Conservation (phyloP, 2,113 vertebrate species). For the Dinomys branickii region DNA sequence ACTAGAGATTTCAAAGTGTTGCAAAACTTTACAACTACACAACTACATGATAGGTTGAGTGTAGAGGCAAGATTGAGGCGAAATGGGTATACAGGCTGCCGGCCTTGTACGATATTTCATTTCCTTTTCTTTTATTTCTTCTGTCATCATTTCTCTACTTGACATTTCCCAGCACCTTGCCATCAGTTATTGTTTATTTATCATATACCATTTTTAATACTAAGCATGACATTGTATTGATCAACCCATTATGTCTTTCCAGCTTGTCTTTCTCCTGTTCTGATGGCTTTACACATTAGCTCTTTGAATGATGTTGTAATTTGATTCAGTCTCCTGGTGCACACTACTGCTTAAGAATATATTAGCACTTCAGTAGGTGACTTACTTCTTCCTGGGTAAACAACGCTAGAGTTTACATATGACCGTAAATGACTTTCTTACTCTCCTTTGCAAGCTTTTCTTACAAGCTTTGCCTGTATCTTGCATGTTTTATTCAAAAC, state of each 20-base stretch:
- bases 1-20: neutral
- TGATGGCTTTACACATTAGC: slow-evolving; percentile 77
- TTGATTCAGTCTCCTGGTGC: slow-evolving; percentile 64
- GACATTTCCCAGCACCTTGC: slow-evolving; percentile 81
- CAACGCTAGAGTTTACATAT: slow-evolving; percentile 14
- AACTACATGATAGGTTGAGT: neutral
- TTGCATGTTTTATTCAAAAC: neutral
- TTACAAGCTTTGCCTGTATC: neutral
- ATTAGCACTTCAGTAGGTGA: slow-evolving; percentile 36
- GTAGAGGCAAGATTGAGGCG: neutral
- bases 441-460: slow-evolving; percentile 1
- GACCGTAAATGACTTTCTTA: neutral
- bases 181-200: slow-evolving; percentile 77
- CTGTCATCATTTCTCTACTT: slow-evolving; percentile 68
- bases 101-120: slow-evolving; percentile 36
- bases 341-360: slow-evolving; percentile 57
- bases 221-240: slow-evolving; percentile 77
- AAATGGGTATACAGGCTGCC: neutral
- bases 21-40: neutral
- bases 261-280: slow-evolving; percentile 67
- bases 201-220: slow-evolving; percentile 78
- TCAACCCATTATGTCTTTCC: slow-evolving; percentile 79
- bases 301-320: slow-evolving; percentile 72
- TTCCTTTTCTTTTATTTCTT: slow-evolving; percentile 68
- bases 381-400: slow-evolving; percentile 50